phyloP scores from a whole-genome alignment of 2,113 vertebrate genomes.

The Indri indri region DNA sequence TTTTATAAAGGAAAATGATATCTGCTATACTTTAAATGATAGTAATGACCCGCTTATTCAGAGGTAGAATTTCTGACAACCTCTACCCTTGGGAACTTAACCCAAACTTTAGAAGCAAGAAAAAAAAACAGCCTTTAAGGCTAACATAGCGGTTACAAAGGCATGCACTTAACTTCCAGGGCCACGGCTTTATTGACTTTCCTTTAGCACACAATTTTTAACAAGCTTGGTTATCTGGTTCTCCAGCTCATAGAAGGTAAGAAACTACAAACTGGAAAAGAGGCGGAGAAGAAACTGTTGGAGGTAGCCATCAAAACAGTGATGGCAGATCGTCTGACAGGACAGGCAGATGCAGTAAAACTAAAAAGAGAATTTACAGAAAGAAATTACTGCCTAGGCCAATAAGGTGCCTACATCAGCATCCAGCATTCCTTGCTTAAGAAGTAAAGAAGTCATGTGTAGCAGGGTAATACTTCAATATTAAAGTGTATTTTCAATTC shows the following conservation, averaged over 20 bases:
- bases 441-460: neutral
- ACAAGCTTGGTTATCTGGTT: slow-evolving; percentile 28
- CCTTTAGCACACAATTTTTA: slow-evolving; percentile 44
- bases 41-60: slow-evolving; percentile 48
- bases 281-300: neutral
- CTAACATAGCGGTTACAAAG: slow-evolving; percentile 19
- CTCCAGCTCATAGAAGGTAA: neutral
- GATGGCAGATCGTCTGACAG: neutral
- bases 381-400: neutral
- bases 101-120: slow-evolving; percentile 24
- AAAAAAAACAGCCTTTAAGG: neutral
- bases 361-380: neutral
- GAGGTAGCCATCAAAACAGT: neutral
- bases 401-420: neutral
- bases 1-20: slow-evolving; percentile 55
- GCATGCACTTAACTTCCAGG: neutral
- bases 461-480: neutral
- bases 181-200: slow-evolving; percentile 40
- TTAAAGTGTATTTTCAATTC: neutral
- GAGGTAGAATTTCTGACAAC: slow-evolving; percentile 47
- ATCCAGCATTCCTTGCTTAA: neutral
- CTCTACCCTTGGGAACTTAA: slow-evolving; percentile 21
- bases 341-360: neutral
- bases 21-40: slow-evolving; percentile 53
- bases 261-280: neutral